Percentiles rank a stretch among this genome's conserved stretches.
Conservation (phyloP, 2,797 vertebrate species). For the Dryobates pubescens region DNA sequence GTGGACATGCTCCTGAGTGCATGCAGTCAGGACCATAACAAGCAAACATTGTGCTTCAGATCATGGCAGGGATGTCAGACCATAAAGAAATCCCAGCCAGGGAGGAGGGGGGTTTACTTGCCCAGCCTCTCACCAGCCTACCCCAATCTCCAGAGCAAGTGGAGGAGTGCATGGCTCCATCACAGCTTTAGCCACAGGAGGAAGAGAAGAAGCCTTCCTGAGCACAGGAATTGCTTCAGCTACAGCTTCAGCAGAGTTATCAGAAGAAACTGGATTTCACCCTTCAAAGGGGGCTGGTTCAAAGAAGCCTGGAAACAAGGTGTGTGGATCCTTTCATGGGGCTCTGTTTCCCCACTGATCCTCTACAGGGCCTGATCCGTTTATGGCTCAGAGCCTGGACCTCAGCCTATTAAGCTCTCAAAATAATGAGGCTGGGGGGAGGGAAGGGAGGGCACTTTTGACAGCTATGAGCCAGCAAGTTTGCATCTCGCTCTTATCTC, state of each 20-base stretch:
- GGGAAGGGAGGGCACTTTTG: neutral
- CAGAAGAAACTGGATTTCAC: neutral
- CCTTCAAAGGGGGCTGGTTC: neutral
- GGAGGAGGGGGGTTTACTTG: neutral
- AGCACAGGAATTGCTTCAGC: neutral
- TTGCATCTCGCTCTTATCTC: conserved; percentile 22
- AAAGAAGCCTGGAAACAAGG: neutral
- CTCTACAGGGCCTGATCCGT: neutral
- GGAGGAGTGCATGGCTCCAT: neutral
- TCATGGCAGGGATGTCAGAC: neutral
- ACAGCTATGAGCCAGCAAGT: neutral
- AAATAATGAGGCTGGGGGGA: neutral
- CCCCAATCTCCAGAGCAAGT: rapidly evolving
- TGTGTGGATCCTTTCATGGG: neutral
- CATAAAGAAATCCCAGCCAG: neutral
- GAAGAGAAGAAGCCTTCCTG: neutral
- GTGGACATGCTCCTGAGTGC: neutral
- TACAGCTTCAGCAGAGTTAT: neutral
- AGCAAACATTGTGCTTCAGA: neutral
- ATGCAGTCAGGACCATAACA: neutral
- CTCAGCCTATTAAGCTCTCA: neutral
- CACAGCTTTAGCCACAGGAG: neutral
- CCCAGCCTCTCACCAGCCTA: neutral
- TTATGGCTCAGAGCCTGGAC: neutral
- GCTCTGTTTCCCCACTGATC: neutral